Base-by-base conservation (phyloP, 2,888 invertebrate genomes). In the Dendrolimus pini region DNA sequence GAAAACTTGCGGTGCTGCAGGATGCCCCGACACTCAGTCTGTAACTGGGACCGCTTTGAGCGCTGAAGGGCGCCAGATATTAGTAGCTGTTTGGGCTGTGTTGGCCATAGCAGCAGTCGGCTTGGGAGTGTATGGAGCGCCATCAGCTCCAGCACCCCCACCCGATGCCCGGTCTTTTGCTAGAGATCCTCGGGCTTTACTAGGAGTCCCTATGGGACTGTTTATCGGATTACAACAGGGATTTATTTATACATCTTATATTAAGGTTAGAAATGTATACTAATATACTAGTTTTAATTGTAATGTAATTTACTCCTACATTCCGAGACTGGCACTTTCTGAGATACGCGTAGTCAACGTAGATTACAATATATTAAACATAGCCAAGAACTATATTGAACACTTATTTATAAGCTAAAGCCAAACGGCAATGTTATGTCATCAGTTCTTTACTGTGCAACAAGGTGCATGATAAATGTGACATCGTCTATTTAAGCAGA, bases 221-320 rank as follows among this genome's bases (percentile, higher is more conserved):
- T 96, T 96, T 72, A 95, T 96, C 64, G 96, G 96, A 61, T 91
- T 96, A 60, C 96, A 96, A 79, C 96, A 96, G 85, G 96, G 95
- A 65, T 96, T 96, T 78, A 95, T 96, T 89, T 93, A 95, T 76
- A 94, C 95, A 9, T 96, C 96, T 73, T 96, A 96, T 80, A 93
- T 95, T 76, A 94, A 95, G 92, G 96, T 95, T 73, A 77, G 72
- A 59, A 41, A 57, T 13, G 7, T 55, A 47, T 52, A 41, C 6
- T 56, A n/a, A 7, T 41, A 9, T 52, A 30, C 41, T 55, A 9
- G 30, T 52, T 54, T 30, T 30, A 3, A 30, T 30, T 30, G 30
- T 30, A 30, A n/a, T n/a, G 6, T 30, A 30, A 30, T 6, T 30
- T 30, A 30, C 30, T 30, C 6, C 30, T 6, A 30, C 6, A 30